A percentile compares a stretch with the other conserved stretches of the same genome.
phyloP scores from a whole-genome alignment of 2,888 invertebrate species.

The Tinea semifulvella region DNA sequence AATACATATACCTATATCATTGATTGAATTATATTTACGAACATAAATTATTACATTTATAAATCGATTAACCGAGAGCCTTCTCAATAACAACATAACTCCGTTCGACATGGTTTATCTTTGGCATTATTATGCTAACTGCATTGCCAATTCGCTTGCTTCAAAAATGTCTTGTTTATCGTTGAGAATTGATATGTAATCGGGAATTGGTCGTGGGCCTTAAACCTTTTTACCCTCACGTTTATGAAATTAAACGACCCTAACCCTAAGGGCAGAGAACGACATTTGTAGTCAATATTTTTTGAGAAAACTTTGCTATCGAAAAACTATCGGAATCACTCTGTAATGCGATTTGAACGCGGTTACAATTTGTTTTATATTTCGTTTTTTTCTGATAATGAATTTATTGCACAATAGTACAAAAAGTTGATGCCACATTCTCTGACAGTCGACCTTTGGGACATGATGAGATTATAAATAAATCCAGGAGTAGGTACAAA shows the following conservation, averaged over 20 bases:
- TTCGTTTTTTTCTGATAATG: not conserved
- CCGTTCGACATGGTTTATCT: too few species aligned
- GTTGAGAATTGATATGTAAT: not conserved
- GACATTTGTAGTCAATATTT: conserved; percentile 11
- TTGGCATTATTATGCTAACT: too few species aligned
- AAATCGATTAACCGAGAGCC: too few species aligned
- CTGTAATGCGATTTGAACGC: not conserved
- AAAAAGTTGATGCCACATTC: too few species aligned
- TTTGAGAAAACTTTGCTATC: conserved; percentile 3
- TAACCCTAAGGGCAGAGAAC: conserved; percentile 4
- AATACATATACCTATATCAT: too few species aligned
- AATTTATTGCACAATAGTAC: not conserved
- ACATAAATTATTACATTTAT: too few species aligned
- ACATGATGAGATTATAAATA: too few species aligned
- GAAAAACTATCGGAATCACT: conserved; percentile 3
- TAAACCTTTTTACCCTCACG: conserved; percentile 9
- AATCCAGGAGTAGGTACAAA: too few species aligned
- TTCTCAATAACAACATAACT: too few species aligned
- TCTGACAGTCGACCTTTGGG: too few species aligned
- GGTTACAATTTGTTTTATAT: not conserved
- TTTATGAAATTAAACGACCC: conserved; percentile 13
- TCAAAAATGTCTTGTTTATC: not conserved
- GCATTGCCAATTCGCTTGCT: too few species aligned
- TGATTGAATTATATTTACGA: too few species aligned
- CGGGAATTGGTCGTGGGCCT: conserved; percentile 1